Conservation (phyloP, 2,113 vertebrate genomes). For the Corvus moneduloides region DNA sequence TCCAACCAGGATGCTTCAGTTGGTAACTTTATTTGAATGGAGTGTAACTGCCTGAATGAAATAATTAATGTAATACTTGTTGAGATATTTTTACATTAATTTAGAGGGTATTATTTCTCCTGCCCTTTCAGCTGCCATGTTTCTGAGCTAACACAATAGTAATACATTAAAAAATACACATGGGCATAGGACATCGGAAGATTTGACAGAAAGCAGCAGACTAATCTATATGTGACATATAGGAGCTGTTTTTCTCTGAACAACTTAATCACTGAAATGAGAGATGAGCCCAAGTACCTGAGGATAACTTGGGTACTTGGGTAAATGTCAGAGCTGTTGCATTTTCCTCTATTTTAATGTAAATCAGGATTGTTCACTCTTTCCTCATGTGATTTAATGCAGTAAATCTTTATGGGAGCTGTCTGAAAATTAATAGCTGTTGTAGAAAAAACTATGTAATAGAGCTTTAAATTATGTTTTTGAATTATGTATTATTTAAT, state of each 20-base stretch:
- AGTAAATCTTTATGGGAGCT: neutral
- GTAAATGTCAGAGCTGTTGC: slow-evolving; percentile 53
- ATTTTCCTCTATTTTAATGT: slow-evolving; percentile 37
- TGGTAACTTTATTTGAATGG: neutral
- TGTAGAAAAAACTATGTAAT: neutral
- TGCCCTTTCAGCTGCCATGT: neutral
- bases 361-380: slow-evolving; percentile 9
- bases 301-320: slow-evolving; percentile 49
- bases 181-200: neutral
- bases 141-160: slow-evolving; percentile 21
- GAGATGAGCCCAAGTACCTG: slow-evolving; percentile 40
- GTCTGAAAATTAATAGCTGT: slow-evolving; percentile 42
- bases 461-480: neutral
- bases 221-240: slow-evolving; percentile 27
- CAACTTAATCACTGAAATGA: slow-evolving; percentile 63
- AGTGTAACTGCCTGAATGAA: neutral
- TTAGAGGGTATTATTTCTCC: slow-evolving; percentile 9
- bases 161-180: neutral
- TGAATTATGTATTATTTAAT: neutral
- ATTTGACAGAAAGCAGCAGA: slow-evolving; percentile 40
- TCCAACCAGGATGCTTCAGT: neutral
- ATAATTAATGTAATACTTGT: neutral
- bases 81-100: neutral
- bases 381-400: neutral
- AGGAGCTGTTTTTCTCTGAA: slow-evolving; percentile 53